Conservation (phyloP, 2,113 vertebrate genomes). For the Alaudala cheleensis region DNA sequence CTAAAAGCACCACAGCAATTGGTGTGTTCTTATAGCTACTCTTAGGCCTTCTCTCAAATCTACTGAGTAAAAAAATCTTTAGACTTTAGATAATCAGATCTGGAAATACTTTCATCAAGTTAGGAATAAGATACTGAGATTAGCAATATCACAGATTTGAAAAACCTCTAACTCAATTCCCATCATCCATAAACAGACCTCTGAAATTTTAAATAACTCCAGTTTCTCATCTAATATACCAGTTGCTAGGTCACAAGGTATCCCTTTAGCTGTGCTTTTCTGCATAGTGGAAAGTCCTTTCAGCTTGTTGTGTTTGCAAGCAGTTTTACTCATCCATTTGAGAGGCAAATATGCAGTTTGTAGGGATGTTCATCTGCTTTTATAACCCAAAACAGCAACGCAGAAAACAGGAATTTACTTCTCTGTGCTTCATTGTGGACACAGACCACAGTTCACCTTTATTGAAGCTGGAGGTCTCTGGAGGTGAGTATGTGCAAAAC, state of each 20-base stretch:
- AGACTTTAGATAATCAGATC: not conserved
- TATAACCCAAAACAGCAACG: not conserved
- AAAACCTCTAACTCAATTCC: not conserved
- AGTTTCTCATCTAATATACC: not conserved
- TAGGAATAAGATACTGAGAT: not conserved
- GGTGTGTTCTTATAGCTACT: not conserved
- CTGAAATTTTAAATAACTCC: not conserved
- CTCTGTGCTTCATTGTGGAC: not conserved
- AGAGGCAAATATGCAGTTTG: not conserved
- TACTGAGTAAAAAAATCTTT: not conserved
- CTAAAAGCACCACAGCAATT: not conserved
- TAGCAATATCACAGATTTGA: not conserved
- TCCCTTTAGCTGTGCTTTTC: not conserved
- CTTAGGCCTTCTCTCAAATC: not conserved
- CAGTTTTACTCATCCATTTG: not conserved
- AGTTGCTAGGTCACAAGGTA: not conserved
- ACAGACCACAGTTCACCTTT: not conserved
- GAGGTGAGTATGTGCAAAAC: not conserved
- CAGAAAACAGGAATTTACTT: not conserved
- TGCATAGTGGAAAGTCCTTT: not conserved
- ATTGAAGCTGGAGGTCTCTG: not conserved
- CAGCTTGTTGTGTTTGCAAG: not conserved
- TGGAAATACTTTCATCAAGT: not conserved
- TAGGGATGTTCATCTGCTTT: not conserved
- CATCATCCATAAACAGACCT: not conserved